Evolutionary conservation across 2,797 vertebrate species (phyloP).

Genomic region (Rhyacichthys aspro): DNA sequence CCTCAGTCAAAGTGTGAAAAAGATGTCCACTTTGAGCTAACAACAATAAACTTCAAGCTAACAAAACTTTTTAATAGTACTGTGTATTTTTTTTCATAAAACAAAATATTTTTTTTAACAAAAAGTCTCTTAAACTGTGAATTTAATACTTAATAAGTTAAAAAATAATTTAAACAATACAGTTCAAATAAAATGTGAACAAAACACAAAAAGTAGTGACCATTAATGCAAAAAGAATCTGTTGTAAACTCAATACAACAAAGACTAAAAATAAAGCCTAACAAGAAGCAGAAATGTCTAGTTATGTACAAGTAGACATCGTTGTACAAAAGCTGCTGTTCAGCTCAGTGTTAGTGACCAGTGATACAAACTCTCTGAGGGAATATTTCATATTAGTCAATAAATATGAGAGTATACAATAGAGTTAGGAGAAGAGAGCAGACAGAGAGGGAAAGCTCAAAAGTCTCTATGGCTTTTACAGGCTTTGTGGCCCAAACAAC

Average conservation of each 20-base stretch:
- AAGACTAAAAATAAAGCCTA: slow-evolving; percentile 51
- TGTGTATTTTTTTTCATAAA: slow-evolving; percentile 27
- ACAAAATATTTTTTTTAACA: slow-evolving; percentile 8
- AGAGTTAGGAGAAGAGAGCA: slow-evolving; percentile 51
- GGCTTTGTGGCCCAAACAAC: slow-evolving; percentile 71
- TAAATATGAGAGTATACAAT: slow-evolving; percentile 72
- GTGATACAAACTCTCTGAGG: slow-evolving; percentile 78
- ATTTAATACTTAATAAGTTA: slow-evolving; percentile 80
- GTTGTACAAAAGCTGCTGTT: slow-evolving; percentile 74
- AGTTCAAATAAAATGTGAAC: slow-evolving; percentile 63
- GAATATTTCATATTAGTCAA: slow-evolving; percentile 69
- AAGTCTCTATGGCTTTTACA: slow-evolving; percentile 82
- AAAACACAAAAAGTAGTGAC: slow-evolving; percentile 30
- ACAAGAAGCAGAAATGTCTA: slow-evolving; percentile 64
- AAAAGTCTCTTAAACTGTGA: slow-evolving; percentile 42
- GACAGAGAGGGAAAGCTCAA: slow-evolving; percentile 50
- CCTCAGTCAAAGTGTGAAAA: slow-evolving; percentile 21
- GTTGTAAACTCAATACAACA: slow-evolving; percentile 59
- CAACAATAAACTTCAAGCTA: slow-evolving; percentile 51
- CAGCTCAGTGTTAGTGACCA: slow-evolving; percentile 79
- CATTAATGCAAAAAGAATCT: slow-evolving; percentile 35
- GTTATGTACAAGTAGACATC: slow-evolving; percentile 64
- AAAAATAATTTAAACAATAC: slow-evolving; percentile 78
- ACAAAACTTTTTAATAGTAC: slow-evolving; percentile 46
- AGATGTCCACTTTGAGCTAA: slow-evolving; percentile 50